Evolutionary conservation across 2,113 vertebrate species (phyloP).

Genomic region (Alethe diademata): DNA sequence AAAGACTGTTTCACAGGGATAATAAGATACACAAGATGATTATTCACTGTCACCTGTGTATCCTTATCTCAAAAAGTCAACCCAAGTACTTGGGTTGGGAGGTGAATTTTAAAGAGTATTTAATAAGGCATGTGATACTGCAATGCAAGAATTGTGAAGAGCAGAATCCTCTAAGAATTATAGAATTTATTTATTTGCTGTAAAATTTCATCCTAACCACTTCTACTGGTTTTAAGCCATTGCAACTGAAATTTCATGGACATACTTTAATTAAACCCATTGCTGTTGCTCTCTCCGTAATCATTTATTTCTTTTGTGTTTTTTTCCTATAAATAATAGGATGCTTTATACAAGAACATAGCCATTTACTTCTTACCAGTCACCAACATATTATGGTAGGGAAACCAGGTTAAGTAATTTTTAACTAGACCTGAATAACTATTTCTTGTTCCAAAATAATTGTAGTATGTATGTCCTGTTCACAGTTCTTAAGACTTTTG

Average conservation of each 20-base stretch:
- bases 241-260: background rate
- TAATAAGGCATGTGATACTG: background rate
- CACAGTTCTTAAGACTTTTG: background rate
- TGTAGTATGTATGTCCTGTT: background rate
- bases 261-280: background rate
- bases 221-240: background rate
- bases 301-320: background rate
- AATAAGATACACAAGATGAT: background rate
- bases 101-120: background rate
- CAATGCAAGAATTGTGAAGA: background rate
- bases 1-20: background rate
- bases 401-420: background rate
- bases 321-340: background rate
- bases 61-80: background rate
- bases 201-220: background rate
- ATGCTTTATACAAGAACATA: background rate
- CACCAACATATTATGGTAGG: background rate
- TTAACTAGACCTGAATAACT: background rate
- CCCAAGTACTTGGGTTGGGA: background rate
- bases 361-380: background rate
- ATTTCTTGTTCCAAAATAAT: background rate
- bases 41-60: background rate
- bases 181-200: background rate
- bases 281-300: background rate
- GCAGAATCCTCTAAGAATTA: background rate